Conservation (phyloP, 2,888 invertebrate genomes). For the Polydrusus cervinus region DNA sequence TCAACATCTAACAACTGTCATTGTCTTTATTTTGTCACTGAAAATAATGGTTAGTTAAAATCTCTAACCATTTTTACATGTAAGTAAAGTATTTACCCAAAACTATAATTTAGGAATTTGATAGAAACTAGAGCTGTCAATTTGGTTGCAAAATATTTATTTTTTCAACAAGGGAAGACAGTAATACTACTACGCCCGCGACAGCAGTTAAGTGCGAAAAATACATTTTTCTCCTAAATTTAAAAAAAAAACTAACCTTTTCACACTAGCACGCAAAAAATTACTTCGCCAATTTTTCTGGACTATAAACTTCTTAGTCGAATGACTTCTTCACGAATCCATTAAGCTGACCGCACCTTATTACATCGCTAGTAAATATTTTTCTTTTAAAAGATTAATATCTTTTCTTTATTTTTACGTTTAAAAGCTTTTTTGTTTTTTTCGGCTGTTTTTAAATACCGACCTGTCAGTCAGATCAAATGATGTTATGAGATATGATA, state of each 20-base stretch:
- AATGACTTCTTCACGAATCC: slow-evolving; percentile 46
- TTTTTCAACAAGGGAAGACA: background rate
- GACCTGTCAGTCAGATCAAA: slow-evolving; percentile 49
- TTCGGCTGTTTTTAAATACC: slow-evolving; percentile 53
- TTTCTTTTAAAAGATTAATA: slow-evolving; percentile 56
- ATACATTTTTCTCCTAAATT: too few species aligned
- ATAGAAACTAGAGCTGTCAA: too few species aligned
- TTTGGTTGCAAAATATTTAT: background rate
- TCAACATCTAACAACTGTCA: too few species aligned
- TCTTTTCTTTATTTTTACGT: slow-evolving; percentile 54
- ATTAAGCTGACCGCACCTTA: slow-evolving; percentile 56
- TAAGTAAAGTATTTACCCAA: too few species aligned
- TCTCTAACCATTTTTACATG: too few species aligned
- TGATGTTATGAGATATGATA: slow-evolving; percentile 51
- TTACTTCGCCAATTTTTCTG: background rate
- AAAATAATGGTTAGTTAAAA: too few species aligned
- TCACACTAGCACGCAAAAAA: too few species aligned
- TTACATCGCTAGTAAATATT: slow-evolving; percentile 55
- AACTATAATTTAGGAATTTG: too few species aligned
- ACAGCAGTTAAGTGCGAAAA: too few species aligned
- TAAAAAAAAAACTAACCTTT: too few species aligned
- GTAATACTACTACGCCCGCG: background rate
- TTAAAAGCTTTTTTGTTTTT: slow-evolving; percentile 54
- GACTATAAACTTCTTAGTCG: slow-evolving; percentile 39
- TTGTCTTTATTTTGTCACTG: too few species aligned